Percentiles rank a stretch among this genome's conserved stretches.
These are phyloP conservation scores for Steromphala cineraria DNA, from an alignment of 2,888 invertebrate genomes.

Conservation along the genomic window DNA sequence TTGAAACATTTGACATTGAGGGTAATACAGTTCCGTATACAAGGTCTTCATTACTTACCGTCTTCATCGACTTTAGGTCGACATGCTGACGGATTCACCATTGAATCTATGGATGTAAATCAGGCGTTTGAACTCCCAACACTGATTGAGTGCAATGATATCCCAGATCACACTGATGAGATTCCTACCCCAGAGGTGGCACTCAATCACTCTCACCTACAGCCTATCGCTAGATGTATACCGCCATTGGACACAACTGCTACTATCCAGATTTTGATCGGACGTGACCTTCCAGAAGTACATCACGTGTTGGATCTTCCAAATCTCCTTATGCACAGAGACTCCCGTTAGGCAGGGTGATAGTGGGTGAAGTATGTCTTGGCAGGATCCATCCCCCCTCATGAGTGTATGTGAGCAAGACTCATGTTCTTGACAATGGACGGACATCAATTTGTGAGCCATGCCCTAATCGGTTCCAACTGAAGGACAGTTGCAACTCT, in stretches of 20 bases:
- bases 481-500: too few species aligned
- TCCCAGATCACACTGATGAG: constrained; percentile 26
- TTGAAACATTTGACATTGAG: constrained; percentile 16
- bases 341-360: constrained; percentile 32
- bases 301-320: constrained; percentile 34
- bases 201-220: constrained; percentile 18
- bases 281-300: constrained; percentile 32
- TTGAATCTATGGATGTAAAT: constrained; percentile 16
- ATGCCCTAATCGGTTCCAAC: constrained; percentile 16
- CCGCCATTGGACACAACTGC: constrained; percentile 20
- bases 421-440: constrained; percentile 2
- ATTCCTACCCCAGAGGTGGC: constrained; percentile 36
- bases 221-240: constrained; percentile 21
- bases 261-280: constrained; percentile 30
- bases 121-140: constrained; percentile 10
- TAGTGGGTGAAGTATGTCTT: constrained; percentile 39
- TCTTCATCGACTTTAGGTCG: constrained; percentile 28
- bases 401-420: constrained; percentile 21
- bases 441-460: neutral
- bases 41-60: too few species aligned
- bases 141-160: constrained; percentile 35
- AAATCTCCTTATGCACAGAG: constrained; percentile 33
- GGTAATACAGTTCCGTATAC: constrained; percentile 12
- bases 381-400: constrained; percentile 32
- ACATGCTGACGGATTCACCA: constrained; percentile 9